Conservation (phyloP, 2,113 vertebrate species). For the Oryzias javanicus region DNA sequence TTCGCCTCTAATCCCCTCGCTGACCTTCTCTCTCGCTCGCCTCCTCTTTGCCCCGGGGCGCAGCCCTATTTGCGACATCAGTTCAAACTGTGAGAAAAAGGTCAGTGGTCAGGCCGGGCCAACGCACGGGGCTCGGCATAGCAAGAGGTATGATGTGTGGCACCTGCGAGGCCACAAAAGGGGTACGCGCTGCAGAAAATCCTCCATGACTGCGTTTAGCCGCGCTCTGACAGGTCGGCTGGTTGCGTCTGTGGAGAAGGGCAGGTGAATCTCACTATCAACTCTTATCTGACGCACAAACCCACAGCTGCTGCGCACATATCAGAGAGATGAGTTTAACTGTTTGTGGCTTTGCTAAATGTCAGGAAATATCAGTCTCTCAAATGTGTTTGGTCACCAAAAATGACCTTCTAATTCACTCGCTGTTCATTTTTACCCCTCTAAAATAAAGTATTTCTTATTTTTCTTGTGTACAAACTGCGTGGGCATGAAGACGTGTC, state of each 20-base stretch:
- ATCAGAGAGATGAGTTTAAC: constrained; percentile 44
- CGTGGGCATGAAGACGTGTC: neutral
- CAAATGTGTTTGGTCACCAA: constrained; percentile 14
- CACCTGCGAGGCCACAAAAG: constrained; percentile 33
- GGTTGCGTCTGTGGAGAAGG: constrained; percentile 44
- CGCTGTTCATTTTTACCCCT: neutral
- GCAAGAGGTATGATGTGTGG: constrained; percentile 37
- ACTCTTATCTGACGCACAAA: constrained; percentile 48
- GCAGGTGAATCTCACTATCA: constrained; percentile 33
- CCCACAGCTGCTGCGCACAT: constrained; percentile 18
- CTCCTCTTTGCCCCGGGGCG: constrained; percentile 25
- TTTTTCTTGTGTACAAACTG: constrained; percentile 4
- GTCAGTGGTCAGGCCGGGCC: constrained; percentile 32
- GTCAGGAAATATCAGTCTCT: constrained; percentile 65
- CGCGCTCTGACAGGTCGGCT: constrained; percentile 33
- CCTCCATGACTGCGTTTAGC: constrained; percentile 51
- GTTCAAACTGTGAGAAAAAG: constrained; percentile 58
- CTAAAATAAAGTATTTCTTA: constrained; percentile 5
- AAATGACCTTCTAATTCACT: constrained; percentile 1
- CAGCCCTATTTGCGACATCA: constrained; percentile 16
- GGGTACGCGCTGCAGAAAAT: constrained; percentile 24
- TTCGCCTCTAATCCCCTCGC: constrained; percentile 1
- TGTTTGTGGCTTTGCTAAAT: constrained; percentile 61
- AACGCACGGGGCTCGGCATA: constrained; percentile 32
- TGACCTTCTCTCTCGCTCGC: constrained; percentile 4